A percentile compares a stretch with the other conserved stretches of the same genome.
phyloP scores from a whole-genome alignment of 2,797 vertebrate genomes.

The Myioborus miniatus region DNA sequence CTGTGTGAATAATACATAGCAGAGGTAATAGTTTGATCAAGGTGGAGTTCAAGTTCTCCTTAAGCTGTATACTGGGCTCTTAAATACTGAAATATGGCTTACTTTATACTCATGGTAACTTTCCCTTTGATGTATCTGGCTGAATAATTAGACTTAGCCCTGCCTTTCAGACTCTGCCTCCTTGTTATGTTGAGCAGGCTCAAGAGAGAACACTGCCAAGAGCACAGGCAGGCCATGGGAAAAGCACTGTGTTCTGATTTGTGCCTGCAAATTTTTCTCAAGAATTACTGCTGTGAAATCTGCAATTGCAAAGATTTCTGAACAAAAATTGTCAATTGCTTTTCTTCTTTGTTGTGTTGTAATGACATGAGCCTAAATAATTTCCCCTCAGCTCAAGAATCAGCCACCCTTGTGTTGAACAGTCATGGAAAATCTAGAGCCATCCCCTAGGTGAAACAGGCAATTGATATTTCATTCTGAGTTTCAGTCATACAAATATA shows the following conservation, averaged over 20 bases:
- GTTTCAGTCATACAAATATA: neutral
- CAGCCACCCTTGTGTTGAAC: neutral
- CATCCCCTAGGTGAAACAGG: neutral
- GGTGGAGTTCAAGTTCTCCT: neutral
- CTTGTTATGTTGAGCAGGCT: rapidly evolving
- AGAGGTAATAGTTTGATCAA: constrained; percentile 2
- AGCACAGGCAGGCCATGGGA: neutral
- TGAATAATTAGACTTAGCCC: neutral
- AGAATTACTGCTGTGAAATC: neutral
- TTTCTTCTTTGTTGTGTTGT: neutral
- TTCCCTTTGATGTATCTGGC: neutral
- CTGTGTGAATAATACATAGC: neutral
- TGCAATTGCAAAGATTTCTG: neutral
- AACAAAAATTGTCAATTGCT: neutral
- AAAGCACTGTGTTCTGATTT: neutral
- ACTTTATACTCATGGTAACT: neutral
- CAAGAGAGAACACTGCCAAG: neutral
- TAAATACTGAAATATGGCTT: neutral
- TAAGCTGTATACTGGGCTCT: neutral
- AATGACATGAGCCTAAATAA: neutral
- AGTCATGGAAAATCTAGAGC: neutral
- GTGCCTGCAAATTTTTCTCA: neutral
- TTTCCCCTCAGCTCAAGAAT: neutral
- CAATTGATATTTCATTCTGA: neutral
- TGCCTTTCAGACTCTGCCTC: neutral